phyloP scores from a whole-genome alignment of 2,797 vertebrate species.

The Poecilia velifera region DNA sequence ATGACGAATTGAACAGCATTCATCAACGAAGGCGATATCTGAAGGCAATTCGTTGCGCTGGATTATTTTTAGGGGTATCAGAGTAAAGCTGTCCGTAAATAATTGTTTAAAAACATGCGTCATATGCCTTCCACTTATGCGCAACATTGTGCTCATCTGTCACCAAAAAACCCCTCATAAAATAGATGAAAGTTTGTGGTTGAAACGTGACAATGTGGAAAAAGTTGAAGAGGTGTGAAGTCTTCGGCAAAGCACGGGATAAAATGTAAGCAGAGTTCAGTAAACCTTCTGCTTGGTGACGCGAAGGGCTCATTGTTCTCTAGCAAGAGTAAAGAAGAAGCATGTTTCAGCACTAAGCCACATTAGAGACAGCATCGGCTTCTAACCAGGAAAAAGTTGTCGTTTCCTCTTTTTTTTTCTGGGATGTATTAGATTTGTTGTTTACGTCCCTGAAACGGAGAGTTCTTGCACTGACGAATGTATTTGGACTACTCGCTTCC shows the following conservation, averaged over 20 bases:
- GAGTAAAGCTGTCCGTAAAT: not conserved
- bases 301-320: not conserved
- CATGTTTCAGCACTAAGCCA: not conserved
- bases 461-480: constrained; percentile 41
- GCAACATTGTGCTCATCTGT: not conserved
- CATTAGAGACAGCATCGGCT: not conserved
- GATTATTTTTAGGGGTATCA: not conserved
- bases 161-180: not conserved
- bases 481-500: constrained; percentile 24
- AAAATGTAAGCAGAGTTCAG: not conserved
- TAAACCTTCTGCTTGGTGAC: not conserved
- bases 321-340: not conserved
- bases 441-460: constrained; percentile 11
- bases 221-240: not conserved
- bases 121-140: not conserved
- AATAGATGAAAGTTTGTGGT: not conserved
- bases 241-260: not conserved
- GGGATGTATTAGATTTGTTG: not conserved
- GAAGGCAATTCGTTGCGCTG: not conserved
- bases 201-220: not conserved
- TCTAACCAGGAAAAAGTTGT: not conserved
- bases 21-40: not conserved
- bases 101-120: not conserved
- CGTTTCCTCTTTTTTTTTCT: not conserved
- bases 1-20: not conserved